phyloP scores from a whole-genome alignment of 2,113 vertebrate genomes.

The Rhinogobius similis region DNA sequence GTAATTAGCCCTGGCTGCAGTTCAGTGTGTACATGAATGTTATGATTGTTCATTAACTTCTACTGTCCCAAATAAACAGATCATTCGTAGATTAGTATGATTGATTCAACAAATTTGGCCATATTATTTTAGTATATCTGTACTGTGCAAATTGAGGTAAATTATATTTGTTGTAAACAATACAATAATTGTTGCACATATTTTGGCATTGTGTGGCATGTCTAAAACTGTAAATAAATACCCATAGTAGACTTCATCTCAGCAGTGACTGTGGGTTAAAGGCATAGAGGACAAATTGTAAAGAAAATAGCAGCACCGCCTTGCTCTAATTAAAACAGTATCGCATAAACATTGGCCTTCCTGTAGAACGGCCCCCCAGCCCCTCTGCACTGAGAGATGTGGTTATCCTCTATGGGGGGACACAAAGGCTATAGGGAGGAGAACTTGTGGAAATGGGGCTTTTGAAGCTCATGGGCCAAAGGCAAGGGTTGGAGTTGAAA shows the following conservation, averaged over 20 bases:
- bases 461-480: conserved; percentile 42
- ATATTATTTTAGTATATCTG: too few relatives aligned
- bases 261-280: conserved; percentile 26
- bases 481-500: conserved; percentile 45
- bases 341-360: conserved; percentile 77
- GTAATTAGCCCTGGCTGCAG: too few relatives aligned
- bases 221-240: too few relatives aligned
- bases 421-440: conserved; percentile 26
- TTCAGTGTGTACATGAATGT: too few relatives aligned
- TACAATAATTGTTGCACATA: too few relatives aligned
- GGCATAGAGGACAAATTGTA: conserved; percentile 69
- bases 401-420: conserved; percentile 27
- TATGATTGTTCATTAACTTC: too few relatives aligned
- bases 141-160: too few relatives aligned
- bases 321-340: conserved; percentile 79
- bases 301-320: conserved; percentile 73
- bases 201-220: too few relatives aligned
- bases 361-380: conserved; percentile 61
- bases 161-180: too few relatives aligned
- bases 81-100: too few relatives aligned
- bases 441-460: conserved; percentile 26
- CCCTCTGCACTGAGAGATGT: conserved; percentile 35
- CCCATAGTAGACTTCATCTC: neutral
- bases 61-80: too few relatives aligned
- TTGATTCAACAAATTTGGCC: too few relatives aligned